Evolutionary conservation across 2,113 vertebrate species (phyloP).

Genomic region (Clarias gariepinus): DNA sequence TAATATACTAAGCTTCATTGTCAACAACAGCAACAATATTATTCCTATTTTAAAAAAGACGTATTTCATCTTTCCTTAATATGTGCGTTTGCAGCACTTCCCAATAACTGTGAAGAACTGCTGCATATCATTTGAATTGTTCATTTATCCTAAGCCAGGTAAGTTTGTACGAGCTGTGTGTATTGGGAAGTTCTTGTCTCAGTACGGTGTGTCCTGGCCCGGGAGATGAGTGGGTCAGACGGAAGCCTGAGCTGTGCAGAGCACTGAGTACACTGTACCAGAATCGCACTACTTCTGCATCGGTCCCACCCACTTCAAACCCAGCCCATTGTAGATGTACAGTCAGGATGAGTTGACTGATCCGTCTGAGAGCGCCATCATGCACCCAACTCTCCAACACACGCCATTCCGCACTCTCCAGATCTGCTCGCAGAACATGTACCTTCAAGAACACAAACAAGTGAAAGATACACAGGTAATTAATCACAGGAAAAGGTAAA

Average conservation of each 20-base stretch:
- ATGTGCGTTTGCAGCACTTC: background rate
- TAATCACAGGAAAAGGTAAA: background rate
- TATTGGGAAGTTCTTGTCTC: slow-evolving; percentile 53
- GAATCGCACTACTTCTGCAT: slow-evolving; percentile 71
- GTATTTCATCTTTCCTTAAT: background rate
- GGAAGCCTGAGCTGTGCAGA: slow-evolving; percentile 63
- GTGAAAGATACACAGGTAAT: background rate
- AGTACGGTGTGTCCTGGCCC: slow-evolving; percentile 64
- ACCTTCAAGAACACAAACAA: slow-evolving; percentile 62
- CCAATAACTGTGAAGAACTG: background rate
- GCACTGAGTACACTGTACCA: slow-evolving; percentile 75
- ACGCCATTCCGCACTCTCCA: slow-evolving; percentile 75
- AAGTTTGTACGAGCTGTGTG: slow-evolving; percentile 72
- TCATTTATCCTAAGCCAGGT: slow-evolving; percentile 71
- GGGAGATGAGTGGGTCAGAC: slow-evolving; percentile 62
- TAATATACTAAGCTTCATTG: background rate
- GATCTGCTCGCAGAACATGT: slow-evolving; percentile 71
- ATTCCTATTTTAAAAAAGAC: background rate
- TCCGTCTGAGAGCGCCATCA: slow-evolving; percentile 59
- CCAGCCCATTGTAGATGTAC: slow-evolving; percentile 77
- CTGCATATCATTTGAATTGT: slow-evolving; percentile 35
- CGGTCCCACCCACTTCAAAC: slow-evolving; percentile 72
- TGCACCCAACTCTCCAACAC: slow-evolving; percentile 75
- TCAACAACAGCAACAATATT: background rate
- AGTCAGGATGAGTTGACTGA: slow-evolving; percentile 71